Evolutionary conservation across 2,888 invertebrate species (phyloP), one percentile per base, ranked within the genome.

Genomic region (Troilus luridus): DNA sequence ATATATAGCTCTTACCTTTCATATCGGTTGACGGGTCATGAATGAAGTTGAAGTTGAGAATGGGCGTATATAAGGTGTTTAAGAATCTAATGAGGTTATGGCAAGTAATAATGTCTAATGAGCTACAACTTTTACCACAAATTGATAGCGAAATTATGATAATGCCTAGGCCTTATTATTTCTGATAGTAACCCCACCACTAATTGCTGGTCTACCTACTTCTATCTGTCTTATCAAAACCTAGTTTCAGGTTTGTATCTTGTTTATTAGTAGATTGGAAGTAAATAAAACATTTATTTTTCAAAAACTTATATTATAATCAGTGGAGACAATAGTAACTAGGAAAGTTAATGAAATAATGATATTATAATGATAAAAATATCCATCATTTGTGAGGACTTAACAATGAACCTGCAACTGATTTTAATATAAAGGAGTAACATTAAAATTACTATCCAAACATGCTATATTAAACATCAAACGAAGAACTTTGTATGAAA

Each of bases 21-120:
- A 85, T 85, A 6, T n/a, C 56, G 11, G 56, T n/a, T 14, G 56
- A n/a, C 14, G 7, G 12, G 11, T 0, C 9, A 19, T 27, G 19
- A 41, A 77, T 27, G 17, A 77, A 9, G 17, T 17, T 41, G 41
- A 8, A 27, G 72, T 41, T 41, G 27, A 2, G 24, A 77, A 77
- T 5, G 72, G 17, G 17, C 27, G 41, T 85, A 54, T 85, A 56
- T 85, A 56, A 85, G 85, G 0, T n/a, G 0, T 1, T 58, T 11
- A 5, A n/a, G 21, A 81, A 54, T 19, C 81, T 81, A 85, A 85
- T 56, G 7, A 85, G 85, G 85, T 85, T 77, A 77, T 67, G 56
- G 85, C n/a, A 56, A 41, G 85, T 85, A 85, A 85, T 85, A 85
- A 85, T 56, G 85, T 56, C 54, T 85, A 85, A 85, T 85, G 54